Conservation (phyloP, 2,888 invertebrate genomes). For the Melanotus villosus region DNA sequence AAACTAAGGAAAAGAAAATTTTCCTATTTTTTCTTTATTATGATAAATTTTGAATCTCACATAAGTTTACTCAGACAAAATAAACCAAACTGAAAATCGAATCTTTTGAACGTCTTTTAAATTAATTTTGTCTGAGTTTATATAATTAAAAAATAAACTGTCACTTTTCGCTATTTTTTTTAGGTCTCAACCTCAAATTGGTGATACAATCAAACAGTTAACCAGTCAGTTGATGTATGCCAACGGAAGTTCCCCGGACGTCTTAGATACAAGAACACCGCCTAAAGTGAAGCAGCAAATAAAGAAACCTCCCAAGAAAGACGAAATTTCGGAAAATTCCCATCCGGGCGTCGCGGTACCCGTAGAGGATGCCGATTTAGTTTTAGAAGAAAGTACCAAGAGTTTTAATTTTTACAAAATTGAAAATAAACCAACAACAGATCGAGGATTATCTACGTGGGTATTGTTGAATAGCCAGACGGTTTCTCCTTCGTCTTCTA, state of each 20-base stretch:
- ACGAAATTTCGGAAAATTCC: constrained; percentile 68
- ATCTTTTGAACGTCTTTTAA: background rate
- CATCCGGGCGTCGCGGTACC: constrained; percentile 80
- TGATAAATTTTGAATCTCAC: too few species aligned
- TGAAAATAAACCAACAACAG: constrained; percentile 70
- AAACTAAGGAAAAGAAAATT: too few species aligned
- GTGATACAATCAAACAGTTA: constrained; percentile 74
- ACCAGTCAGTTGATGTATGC: constrained; percentile 73
- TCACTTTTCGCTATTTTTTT: too few species aligned
- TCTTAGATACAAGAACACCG: constrained; percentile 75
- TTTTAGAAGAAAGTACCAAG: constrained; percentile 61
- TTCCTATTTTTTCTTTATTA: too few species aligned
- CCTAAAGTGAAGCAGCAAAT: constrained; percentile 74
- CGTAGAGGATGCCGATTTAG: constrained; percentile 71
- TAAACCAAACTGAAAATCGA: too few species aligned
- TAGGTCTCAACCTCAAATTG: constrained; percentile 68
- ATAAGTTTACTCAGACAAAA: too few species aligned
- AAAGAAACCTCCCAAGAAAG: constrained; percentile 55
- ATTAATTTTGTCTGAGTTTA: background rate
- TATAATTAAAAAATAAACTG: background rate
- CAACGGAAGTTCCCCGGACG: constrained; percentile 64
- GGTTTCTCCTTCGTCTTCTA: constrained; percentile 52
- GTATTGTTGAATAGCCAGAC: constrained; percentile 76
- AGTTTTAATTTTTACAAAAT: constrained; percentile 64
- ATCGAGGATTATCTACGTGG: constrained; percentile 84